Evolutionary conservation across 2,888 invertebrate genomes (phyloP).

Genomic region (Geophilus truncorum): DNA sequence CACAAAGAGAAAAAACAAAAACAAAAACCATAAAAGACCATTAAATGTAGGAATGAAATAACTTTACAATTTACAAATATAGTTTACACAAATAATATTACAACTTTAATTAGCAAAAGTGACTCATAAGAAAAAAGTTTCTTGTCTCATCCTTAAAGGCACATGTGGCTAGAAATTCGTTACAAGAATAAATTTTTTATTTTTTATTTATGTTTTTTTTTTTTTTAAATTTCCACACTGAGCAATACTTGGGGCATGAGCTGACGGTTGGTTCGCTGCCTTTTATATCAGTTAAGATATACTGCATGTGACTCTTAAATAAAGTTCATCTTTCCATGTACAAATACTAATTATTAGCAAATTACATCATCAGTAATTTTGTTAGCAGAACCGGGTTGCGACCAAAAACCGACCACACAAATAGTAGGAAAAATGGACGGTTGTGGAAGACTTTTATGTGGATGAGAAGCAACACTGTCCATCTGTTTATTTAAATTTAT

Average conservation of each 20-base stretch:
- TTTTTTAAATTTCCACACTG: neutral
- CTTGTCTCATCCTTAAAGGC: conserved; percentile 19
- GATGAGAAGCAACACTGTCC: conserved; percentile 7
- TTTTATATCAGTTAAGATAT: neutral
- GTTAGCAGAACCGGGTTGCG: neutral
- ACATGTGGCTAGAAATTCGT: neutral
- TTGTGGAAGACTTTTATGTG: neutral
- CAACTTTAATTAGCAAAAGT: conserved; percentile 7
- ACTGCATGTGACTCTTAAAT: neutral
- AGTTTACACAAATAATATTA: conserved; percentile 22
- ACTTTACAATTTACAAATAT: conserved; percentile 14
- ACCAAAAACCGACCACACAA: neutral
- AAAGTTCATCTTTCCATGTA: neutral
- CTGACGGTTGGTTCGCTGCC: neutral
- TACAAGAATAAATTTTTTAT: neutral
- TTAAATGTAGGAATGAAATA: conserved; percentile 4
- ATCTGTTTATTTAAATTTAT: neutral
- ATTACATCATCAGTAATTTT: neutral
- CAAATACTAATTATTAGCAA: neutral
- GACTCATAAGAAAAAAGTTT: neutral
- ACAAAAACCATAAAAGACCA: neutral
- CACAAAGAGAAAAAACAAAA: neutral
- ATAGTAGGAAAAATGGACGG: conserved; percentile 2
- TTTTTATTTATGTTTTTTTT: no score
- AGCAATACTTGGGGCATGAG: neutral